Percentiles rank a stretch among this genome's conserved stretches.
phyloP scores from a whole-genome alignment of 2,888 invertebrate species.

The Unio pictorum region DNA sequence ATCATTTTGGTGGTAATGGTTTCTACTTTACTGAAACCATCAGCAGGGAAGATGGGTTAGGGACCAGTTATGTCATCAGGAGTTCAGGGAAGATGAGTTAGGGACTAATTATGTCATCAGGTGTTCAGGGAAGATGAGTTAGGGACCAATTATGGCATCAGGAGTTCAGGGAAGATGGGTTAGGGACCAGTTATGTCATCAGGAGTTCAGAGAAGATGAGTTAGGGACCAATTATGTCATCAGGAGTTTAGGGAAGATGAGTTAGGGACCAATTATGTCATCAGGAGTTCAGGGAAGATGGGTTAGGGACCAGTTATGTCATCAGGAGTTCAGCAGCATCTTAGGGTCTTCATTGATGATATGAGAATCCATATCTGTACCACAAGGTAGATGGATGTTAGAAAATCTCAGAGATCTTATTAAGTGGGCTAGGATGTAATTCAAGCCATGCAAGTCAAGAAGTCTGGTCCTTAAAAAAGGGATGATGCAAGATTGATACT shows the following conservation, averaged over 20 bases:
- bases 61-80: neutral
- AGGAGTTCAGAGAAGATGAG: too few species aligned
- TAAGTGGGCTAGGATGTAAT: constrained; percentile 20
- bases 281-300: too few species aligned
- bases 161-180: too few species aligned
- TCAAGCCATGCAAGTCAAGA: constrained; percentile 18
- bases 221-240: neutral
- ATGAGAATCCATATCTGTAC: neutral
- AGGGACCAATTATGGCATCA: neutral
- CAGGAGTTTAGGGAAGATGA: too few species aligned
- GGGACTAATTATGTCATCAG: neutral
- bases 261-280: neutral
- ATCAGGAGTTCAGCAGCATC: constrained; percentile 9
- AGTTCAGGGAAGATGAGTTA: too few species aligned
- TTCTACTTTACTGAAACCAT: too few species aligned
- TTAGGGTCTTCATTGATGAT: constrained; percentile 21
- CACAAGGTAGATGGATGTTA: constrained; percentile 12
- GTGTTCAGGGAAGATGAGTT: too few species aligned
- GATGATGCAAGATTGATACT: constrained; percentile 12
- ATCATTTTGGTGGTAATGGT: too few species aligned
- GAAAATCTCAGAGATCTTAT: constrained; percentile 7
- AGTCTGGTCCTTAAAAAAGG: constrained; percentile 20
- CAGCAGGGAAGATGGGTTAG: too few species aligned
- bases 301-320: neutral
- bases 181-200: neutral